Evolutionary conservation across 2,888 invertebrate genomes (phyloP).

Genomic region (Malacosoma neustria): DNA sequence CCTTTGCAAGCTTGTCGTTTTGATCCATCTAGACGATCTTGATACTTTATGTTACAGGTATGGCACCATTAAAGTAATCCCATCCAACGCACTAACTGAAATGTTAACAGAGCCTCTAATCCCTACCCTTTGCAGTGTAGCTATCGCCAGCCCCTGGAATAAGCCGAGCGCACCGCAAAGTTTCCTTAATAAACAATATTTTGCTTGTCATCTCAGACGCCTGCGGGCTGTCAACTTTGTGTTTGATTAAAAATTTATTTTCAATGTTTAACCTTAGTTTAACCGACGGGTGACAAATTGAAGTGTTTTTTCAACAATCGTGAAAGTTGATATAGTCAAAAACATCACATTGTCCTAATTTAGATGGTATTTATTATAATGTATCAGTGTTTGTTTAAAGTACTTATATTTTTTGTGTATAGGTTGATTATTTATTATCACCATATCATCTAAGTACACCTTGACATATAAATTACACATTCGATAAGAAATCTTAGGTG

Average conservation of each 20-base stretch:
- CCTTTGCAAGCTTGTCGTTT: neutral
- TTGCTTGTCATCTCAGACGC: constrained; percentile 33
- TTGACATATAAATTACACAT: too few relatives aligned
- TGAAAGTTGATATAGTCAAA: too few relatives aligned
- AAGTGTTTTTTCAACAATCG: too few relatives aligned
- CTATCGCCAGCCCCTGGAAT: neutral
- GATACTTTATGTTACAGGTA: neutral
- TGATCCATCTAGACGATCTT: neutral
- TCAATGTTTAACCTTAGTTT: constrained; percentile 9
- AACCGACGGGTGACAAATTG: too few relatives aligned
- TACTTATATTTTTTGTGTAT: too few relatives aligned
- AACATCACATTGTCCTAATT: too few relatives aligned
- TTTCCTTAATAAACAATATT: constrained; percentile 37
- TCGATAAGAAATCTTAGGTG: too few relatives aligned
- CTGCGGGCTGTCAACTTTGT: constrained; percentile 25
- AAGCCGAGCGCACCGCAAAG: constrained; percentile 19
- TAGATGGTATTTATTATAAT: too few relatives aligned
- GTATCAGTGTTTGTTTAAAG: too few relatives aligned
- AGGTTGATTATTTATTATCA: too few relatives aligned
- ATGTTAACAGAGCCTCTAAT: neutral
- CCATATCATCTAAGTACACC: too few relatives aligned
- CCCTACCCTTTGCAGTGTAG: neutral
- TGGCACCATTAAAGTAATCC: neutral
- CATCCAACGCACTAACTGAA: neutral
- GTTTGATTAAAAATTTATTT: constrained; percentile 42